phyloP scores from a whole-genome alignment of 2,888 invertebrate species.

The Gortyna flavago region DNA sequence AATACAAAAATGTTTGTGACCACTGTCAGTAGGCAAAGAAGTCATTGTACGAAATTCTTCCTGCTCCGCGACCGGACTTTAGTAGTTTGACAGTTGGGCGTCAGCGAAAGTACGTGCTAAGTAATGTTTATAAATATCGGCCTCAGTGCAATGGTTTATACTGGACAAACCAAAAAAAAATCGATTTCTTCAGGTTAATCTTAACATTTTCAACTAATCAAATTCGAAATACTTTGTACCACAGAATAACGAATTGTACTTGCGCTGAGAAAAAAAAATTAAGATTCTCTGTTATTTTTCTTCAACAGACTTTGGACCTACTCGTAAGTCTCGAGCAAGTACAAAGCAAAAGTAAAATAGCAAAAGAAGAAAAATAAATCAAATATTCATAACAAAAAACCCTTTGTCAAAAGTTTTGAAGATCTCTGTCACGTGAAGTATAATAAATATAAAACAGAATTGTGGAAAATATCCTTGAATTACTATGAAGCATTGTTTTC shows the following conservation, averaged over 20 bases:
- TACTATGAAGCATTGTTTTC: conserved; percentile 23
- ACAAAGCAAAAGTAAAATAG: conserved; percentile 21
- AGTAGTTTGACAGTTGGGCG: neutral
- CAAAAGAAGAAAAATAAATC: conserved; percentile 1
- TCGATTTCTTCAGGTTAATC: neutral
- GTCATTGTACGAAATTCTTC: too few relatives aligned
- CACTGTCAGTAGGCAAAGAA: too few relatives aligned
- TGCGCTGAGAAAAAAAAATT: neutral
- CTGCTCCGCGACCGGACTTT: too few relatives aligned
- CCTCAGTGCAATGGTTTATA: neutral
- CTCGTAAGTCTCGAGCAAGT: conserved; percentile 8
- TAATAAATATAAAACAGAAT: conserved; percentile 21
- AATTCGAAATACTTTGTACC: neutral
- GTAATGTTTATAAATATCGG: neutral
- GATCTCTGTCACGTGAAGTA: conserved; percentile 18
- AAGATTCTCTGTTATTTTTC: neutral
- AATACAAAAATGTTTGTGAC: too few relatives aligned
- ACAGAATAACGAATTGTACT: too few relatives aligned
- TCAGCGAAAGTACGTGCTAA: neutral
- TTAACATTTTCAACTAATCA: too few relatives aligned
- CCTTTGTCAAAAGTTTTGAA: conserved; percentile 50
- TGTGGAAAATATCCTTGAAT: conserved; percentile 26
- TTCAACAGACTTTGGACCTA: neutral
- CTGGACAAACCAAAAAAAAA: neutral
- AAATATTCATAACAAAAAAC: conserved; percentile 24